A percentile compares a stretch with the other conserved stretches of the same genome.
phyloP scores from a whole-genome alignment of 2,797 vertebrate species.

The Epinephelus coioides region DNA sequence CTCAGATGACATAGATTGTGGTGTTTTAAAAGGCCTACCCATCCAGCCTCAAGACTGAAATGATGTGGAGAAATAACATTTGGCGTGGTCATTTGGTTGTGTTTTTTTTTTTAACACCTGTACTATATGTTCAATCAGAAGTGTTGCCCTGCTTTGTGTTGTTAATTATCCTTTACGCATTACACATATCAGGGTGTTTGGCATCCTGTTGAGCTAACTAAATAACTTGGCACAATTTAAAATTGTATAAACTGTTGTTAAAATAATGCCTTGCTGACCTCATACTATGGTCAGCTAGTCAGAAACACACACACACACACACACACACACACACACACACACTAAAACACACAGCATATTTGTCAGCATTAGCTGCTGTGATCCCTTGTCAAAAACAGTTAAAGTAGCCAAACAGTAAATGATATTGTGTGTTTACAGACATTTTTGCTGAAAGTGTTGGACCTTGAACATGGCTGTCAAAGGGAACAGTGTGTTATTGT shows the following conservation, averaged over 20 bases:
- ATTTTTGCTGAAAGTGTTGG: too few relatives aligned
- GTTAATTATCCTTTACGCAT: slow-evolving; percentile 34
- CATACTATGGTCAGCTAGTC: neutral
- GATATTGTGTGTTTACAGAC: too few relatives aligned
- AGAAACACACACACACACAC: neutral
- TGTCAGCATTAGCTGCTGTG: too few relatives aligned
- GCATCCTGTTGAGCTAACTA: slow-evolving; percentile 6
- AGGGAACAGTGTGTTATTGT: too few relatives aligned
- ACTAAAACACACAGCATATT: too few relatives aligned
- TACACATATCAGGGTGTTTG: slow-evolving; percentile 22
- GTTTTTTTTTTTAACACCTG: neutral
- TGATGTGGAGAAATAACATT: slow-evolving; percentile 10
- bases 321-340: too few relatives aligned
- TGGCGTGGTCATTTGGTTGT: neutral
- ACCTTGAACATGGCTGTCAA: too few relatives aligned
- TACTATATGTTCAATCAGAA: too few relatives aligned
- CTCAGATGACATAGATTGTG: slow-evolving; percentile 10
- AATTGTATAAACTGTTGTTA: neutral
- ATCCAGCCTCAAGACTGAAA: neutral
- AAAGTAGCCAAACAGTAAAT: too few relatives aligned
- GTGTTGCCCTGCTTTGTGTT: slow-evolving; percentile 11
- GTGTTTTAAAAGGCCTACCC: neutral
- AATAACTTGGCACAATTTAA: neutral
- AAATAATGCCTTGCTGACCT: neutral
- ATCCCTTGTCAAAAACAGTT: too few relatives aligned